These are phyloP conservation scores for Diarsia dahlii DNA, from an alignment of 2,888 invertebrate genomes.

Conservation along the genomic window DNA sequence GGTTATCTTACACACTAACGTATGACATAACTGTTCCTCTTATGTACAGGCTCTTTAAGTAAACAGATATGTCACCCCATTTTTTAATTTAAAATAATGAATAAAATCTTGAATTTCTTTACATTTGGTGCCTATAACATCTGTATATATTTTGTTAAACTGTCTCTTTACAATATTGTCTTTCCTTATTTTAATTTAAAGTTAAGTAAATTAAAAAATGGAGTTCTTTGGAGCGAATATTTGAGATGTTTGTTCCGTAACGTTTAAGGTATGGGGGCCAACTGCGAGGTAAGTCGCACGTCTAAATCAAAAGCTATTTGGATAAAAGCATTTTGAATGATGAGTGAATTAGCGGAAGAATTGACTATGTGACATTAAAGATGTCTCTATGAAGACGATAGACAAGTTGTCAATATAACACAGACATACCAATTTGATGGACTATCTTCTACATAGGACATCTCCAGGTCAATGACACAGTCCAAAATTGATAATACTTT, in stretches of 20 bases:
- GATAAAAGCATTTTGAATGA: slow-evolving; percentile 53
- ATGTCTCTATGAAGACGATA: slow-evolving; percentile 24
- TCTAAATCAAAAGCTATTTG: slow-evolving; percentile 59
- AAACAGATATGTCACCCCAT: slow-evolving; percentile 61
- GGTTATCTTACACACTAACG: slow-evolving; percentile 77
- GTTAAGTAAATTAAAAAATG: slow-evolving; percentile 64
- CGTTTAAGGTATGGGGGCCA: slow-evolving; percentile 47
- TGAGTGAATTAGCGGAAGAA: slow-evolving; percentile 45
- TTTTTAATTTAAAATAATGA: slow-evolving; percentile 58
- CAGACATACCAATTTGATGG: not conserved
- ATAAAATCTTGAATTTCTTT: slow-evolving; percentile 51
- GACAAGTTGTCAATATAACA: slow-evolving; percentile 10
- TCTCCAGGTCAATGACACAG: slow-evolving; percentile 40
- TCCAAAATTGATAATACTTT: slow-evolving; percentile 66
- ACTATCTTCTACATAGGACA: slow-evolving; percentile 21
- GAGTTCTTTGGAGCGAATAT: slow-evolving; percentile 65
- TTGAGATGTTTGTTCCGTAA: slow-evolving; percentile 60
- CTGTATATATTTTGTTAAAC: slow-evolving; percentile 39
- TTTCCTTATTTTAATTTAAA: slow-evolving; percentile 39
- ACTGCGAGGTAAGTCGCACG: slow-evolving; percentile 49
- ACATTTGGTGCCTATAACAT: slow-evolving; percentile 44
- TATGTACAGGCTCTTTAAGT: slow-evolving; percentile 61
- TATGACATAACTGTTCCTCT: slow-evolving; percentile 62
- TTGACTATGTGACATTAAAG: slow-evolving; percentile 31
- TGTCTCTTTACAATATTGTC: slow-evolving; percentile 54